These are phyloP conservation scores for Pyrgus malvae DNA, from an alignment of 2,888 invertebrate genomes.

Conservation along the genomic window DNA sequence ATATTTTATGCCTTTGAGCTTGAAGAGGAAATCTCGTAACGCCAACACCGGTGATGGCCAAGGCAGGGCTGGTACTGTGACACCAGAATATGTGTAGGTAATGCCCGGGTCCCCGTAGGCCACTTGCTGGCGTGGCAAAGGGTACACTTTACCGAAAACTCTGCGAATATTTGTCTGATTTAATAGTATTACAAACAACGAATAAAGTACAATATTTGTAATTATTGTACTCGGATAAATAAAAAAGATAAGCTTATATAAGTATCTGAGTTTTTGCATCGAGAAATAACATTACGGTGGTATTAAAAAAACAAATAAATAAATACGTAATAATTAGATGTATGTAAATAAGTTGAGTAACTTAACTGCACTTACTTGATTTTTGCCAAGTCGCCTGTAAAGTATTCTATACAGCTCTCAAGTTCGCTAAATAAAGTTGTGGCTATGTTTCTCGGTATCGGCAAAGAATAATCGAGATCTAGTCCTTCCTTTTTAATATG, in stretches of 20 bases:
- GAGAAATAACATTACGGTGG: too few species aligned
- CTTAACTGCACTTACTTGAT: conserved; percentile 62
- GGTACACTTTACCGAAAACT: conserved; percentile 85
- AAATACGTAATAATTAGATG: background rate
- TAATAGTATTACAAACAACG: too few species aligned
- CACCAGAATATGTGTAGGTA: conserved; percentile 84
- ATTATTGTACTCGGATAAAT: too few species aligned
- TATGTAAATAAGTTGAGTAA: conserved; percentile 23
- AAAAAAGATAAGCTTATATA: too few species aligned
- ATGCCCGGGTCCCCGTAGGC: conserved; percentile 85
- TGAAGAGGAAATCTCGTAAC: conserved; percentile 74
- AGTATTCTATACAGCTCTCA: conserved; percentile 82
- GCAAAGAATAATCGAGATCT: conserved; percentile 79
- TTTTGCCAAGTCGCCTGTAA: conserved; percentile 83
- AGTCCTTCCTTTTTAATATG: conserved; percentile 76
- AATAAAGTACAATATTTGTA: too few species aligned
- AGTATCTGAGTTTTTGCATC: too few species aligned
- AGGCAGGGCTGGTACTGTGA: conserved; percentile 83
- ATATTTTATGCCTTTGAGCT: conserved; percentile 78
- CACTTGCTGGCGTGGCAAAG: conserved; percentile 86
- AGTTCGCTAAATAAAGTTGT: conserved; percentile 72
- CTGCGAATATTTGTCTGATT: too few species aligned
- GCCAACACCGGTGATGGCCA: conserved; percentile 81
- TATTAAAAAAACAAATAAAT: too few species aligned
- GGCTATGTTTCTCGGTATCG: conserved; percentile 69